Conservation (phyloP, 2,113 vertebrate species). For the Manacus vitellinus region DNA sequence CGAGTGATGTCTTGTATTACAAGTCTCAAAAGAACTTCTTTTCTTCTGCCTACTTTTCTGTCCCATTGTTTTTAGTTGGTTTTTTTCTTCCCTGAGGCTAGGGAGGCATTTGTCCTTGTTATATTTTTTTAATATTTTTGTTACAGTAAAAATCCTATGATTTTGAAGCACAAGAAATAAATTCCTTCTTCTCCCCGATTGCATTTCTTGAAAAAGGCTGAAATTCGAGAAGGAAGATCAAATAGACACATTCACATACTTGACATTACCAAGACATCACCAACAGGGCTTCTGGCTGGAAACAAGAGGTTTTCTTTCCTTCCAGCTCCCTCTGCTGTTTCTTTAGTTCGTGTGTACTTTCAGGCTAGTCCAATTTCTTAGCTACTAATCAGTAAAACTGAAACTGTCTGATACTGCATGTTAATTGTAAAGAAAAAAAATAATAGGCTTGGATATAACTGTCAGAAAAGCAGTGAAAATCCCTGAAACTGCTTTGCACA, state of each 20-base stretch:
- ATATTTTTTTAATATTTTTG: not conserved
- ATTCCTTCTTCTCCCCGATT: not conserved
- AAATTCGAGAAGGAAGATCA: not conserved
- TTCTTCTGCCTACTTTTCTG: not conserved
- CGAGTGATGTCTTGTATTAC: not conserved
- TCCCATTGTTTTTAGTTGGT: not conserved
- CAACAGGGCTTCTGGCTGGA: not conserved
- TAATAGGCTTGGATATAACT: not conserved
- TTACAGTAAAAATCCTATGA: not conserved
- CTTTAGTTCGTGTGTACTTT: not conserved
- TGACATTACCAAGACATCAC: not conserved
- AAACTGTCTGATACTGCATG: not conserved
- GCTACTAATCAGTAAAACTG: not conserved
- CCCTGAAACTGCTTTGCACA: not conserved
- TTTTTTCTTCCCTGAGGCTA: not conserved
- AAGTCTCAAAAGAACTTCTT: not conserved
- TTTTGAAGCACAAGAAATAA: not conserved
- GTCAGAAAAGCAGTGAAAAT: not conserved
- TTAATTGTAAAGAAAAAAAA: not conserved
- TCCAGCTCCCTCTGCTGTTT: constrained; percentile 36
- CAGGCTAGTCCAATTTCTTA: not conserved
- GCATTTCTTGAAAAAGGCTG: not conserved
- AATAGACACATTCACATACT: not conserved
- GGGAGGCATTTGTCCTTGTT: not conserved
- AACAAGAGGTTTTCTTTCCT: not conserved